Base-by-base conservation (phyloP, 1,140 invertebrate genomes). In the Diploscapter pachys region DNA sequence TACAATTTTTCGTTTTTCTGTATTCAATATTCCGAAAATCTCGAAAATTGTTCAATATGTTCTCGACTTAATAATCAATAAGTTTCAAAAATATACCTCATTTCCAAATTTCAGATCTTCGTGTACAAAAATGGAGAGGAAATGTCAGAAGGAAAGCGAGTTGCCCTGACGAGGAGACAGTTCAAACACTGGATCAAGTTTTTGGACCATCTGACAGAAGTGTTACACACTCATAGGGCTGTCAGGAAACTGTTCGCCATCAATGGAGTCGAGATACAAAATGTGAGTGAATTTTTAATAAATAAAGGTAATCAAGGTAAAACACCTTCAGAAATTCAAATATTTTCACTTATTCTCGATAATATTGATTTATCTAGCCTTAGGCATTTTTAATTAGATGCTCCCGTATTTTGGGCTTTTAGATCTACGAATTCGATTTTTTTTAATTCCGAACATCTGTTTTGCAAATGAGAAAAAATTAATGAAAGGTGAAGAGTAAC, bases 131-230 rank as follows among this genome's bases (percentile, higher is more conserved):
- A 64, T 64, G 63, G 63, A 5, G 63, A 64, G 9, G 63, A 64
- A 13, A 64, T 48, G 31, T 63, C 65, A n/a, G 63, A 63, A 11
- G 72, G 72, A 48, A 49, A 62, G 53, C 51, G 57, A 31, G 13
- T 73, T 3, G 54, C 67, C 5, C 63, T 73, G 6, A 73, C 72
- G 4, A 31, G 72, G 13, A 73, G 62, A 50, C 61, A 73, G 54
- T 73, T 73, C 72, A 73, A 73, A 66, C 72, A 73, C 62, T 73
- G 72, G 72, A 73, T 73, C 13, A 65, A 66, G 3, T 73, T 73
- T 9, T 49, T 73, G 8, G 72, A 73, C 54, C 63, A 55, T 2
- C 54, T 73, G 2, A 73, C 72, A n/a, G 63, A 31, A 31, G 4
- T 50, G 3, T 50, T 73, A 3, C 50, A 57, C 3, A 73, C 72